Percentiles rank a stretch among this genome's conserved stretches.
Conservation (phyloP, 2,113 vertebrate species). For the Gadus macrocephalus region DNA sequence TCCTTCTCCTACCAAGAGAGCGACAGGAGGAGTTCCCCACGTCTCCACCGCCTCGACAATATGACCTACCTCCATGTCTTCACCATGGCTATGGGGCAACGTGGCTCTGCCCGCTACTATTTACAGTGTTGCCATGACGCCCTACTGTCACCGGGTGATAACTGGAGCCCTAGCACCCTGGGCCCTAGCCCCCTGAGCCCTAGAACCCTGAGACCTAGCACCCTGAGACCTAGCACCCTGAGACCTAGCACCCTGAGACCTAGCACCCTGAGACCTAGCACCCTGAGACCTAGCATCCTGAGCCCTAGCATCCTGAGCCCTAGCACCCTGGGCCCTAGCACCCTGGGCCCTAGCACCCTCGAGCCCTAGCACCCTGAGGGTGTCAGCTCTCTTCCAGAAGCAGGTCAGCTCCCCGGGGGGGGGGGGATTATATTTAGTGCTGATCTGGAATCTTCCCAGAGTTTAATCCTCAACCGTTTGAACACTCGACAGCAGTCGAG, state of each 20-base stretch:
- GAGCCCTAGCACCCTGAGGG: constrained; percentile 30
- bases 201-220: too few relatives aligned
- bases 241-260: constrained; percentile 18
- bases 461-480: constrained; percentile 13
- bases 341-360: too few relatives aligned
- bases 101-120: too few relatives aligned
- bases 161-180: too few relatives aligned
- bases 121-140: background rate
- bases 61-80: too few relatives aligned
- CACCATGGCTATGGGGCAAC: too few relatives aligned
- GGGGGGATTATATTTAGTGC: constrained; percentile 62
- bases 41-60: background rate
- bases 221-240: too few relatives aligned
- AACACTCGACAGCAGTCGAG: background rate
- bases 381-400: constrained; percentile 52
- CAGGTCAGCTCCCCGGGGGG: constrained; percentile 44
- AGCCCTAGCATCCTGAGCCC: too few relatives aligned
- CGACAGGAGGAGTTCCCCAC: background rate
- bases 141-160: constrained; percentile 7
- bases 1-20: background rate
- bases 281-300: too few relatives aligned
- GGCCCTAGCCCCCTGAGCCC: too few relatives aligned
- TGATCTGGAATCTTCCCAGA: constrained; percentile 30
- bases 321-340: too few relatives aligned
- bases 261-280: too few relatives aligned